These are phyloP conservation scores for Danaus plexippus DNA, from an alignment of 1,140 invertebrate genomes.

Conservation along the genomic window DNA sequence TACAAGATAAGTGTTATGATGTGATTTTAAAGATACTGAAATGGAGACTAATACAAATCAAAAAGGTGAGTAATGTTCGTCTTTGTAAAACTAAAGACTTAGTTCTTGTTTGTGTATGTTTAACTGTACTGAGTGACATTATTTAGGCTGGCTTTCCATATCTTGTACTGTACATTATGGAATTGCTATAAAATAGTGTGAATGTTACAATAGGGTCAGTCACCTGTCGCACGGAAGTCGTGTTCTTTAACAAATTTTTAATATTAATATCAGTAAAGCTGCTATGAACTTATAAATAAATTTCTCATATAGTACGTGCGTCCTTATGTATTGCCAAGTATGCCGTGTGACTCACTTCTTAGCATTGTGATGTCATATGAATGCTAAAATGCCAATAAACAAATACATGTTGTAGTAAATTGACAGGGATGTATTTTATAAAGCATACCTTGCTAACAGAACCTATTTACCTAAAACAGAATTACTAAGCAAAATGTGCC, in stretches of 20 bases:
- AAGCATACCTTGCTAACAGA: no score
- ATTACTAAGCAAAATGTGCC: no score
- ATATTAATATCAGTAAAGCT: background rate
- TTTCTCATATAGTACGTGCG: slow-evolving; percentile 14
- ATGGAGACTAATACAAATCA: slow-evolving; percentile 62
- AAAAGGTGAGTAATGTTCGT: slow-evolving; percentile 55
- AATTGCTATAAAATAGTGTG: slow-evolving; percentile 17
- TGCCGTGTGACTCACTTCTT: slow-evolving; percentile 48
- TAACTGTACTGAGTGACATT: slow-evolving; percentile 64
- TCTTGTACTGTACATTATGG: slow-evolving; percentile 22
- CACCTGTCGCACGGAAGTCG: slow-evolving; percentile 12
- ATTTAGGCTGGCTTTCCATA: slow-evolving; percentile 48
- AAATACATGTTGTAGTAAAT: slow-evolving; percentile 18
- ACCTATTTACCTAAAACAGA: no score
- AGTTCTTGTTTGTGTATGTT: slow-evolving; percentile 65
- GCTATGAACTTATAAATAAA: slow-evolving; percentile 18
- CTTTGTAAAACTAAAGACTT: slow-evolving; percentile 27
- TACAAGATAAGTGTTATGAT: slow-evolving; percentile 45
- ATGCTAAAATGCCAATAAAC: slow-evolving; percentile 49
- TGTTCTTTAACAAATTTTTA: background rate
- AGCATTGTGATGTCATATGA: slow-evolving; percentile 63
- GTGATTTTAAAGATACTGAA: slow-evolving; percentile 48
- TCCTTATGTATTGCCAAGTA: slow-evolving; percentile 31
- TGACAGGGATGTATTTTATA: no score
- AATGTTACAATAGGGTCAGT: slow-evolving; percentile 10